phyloP scores from a whole-genome alignment of 2,797 vertebrate genomes.

The Nannoperca obscura region DNA sequence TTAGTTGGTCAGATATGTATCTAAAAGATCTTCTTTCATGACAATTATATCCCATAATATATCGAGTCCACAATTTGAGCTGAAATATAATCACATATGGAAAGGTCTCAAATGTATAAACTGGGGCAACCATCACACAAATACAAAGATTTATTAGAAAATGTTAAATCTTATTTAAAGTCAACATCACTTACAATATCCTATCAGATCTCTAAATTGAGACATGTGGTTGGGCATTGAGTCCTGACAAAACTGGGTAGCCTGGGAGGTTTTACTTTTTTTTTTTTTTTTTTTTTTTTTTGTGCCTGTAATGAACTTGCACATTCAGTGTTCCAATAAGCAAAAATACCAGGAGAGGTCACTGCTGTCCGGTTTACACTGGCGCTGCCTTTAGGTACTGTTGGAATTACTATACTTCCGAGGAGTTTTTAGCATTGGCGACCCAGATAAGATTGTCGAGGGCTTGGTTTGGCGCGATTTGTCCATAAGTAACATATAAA shows the following conservation, averaged over 20 bases:
- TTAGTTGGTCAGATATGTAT: background rate
- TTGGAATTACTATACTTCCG: background rate
- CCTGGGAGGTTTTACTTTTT: background rate
- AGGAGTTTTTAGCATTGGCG: background rate
- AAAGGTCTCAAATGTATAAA: background rate
- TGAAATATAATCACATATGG: background rate
- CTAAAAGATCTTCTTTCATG: background rate
- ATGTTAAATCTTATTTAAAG: background rate
- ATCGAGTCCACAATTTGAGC: background rate
- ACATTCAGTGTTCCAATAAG: background rate
- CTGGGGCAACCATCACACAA: background rate
- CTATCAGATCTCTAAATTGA: background rate
- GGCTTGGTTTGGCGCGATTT: background rate
- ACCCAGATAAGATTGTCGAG: background rate
- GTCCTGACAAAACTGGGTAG: background rate
- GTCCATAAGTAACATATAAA: background rate
- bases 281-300: too few species aligned
- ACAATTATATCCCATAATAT: background rate
- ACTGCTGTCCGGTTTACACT: slow-evolving; percentile 62
- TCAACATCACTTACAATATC: background rate
- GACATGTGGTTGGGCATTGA: background rate
- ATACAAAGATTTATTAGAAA: background rate
- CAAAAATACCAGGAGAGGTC: slow-evolving; percentile 76
- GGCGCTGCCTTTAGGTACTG: slow-evolving; percentile 32
- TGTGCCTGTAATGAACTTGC: background rate